Percentiles rank a stretch among this genome's conserved stretches.
Evolutionary conservation across 2,113 vertebrate species (phyloP).

Genomic region (Chaetura pelagica): DNA sequence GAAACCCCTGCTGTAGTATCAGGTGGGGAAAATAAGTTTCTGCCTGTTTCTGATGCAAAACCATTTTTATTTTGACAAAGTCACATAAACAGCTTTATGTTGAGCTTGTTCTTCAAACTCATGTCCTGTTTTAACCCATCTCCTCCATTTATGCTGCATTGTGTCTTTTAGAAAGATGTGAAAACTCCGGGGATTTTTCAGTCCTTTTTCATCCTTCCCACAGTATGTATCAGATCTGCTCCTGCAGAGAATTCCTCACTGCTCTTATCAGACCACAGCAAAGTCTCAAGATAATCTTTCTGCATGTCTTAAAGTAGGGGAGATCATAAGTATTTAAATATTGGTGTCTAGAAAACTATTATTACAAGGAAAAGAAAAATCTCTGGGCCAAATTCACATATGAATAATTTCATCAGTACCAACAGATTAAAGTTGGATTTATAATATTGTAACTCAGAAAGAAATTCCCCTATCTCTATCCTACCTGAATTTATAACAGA

Average conservation of each 20-base stretch:
- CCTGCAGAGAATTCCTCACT: not conserved
- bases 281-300: slow-evolving; percentile 6
- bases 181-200: not conserved
- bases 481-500: slow-evolving; percentile 43
- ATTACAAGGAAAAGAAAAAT: not conserved
- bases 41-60: not conserved
- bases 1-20: not conserved
- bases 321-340: not conserved
- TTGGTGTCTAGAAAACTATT: not conserved
- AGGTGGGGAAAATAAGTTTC: not conserved
- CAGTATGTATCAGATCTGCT: not conserved
- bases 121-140: not conserved
- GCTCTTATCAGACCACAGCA: not conserved
- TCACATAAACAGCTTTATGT: not conserved
- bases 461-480: not conserved
- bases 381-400: not conserved
- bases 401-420: not conserved
- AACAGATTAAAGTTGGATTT: not conserved
- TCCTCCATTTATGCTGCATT: not conserved
- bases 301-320: not conserved
- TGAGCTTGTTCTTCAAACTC: not conserved
- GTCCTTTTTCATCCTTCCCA: not conserved
- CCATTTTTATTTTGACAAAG: not conserved
- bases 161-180: not conserved
- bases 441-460: not conserved